A percentile compares a stretch with the other conserved stretches of the same genome.
Conservation (phyloP, 2,888 invertebrate species). For the Ormyrus pomaceus region DNA sequence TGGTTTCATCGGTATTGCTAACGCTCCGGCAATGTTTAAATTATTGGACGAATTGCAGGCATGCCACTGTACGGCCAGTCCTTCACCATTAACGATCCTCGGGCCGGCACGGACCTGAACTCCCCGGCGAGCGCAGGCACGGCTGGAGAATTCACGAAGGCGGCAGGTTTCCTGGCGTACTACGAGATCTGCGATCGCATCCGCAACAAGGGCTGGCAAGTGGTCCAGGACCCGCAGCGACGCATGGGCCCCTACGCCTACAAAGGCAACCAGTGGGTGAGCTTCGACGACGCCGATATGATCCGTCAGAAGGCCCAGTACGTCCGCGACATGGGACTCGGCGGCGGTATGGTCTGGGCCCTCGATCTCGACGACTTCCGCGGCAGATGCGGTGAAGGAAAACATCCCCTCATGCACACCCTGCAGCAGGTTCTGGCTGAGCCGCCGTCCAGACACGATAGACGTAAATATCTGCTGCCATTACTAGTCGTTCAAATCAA, state of each 20-base stretch:
- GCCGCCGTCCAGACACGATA: conserved; percentile 66
- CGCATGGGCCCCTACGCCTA: conserved; percentile 93
- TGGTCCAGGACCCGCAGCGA: conserved; percentile 85
- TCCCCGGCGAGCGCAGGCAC: conserved; percentile 86
- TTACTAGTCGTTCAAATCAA: too few species aligned
- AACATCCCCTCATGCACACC: conserved; percentile 87
- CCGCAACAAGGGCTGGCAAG: conserved; percentile 86
- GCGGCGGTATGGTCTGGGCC: conserved; percentile 95
- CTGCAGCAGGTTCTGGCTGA: conserved; percentile 84
- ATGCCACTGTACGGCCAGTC: conserved; percentile 94
- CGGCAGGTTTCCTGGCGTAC: conserved; percentile 91
- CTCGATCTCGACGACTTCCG: conserved; percentile 92
- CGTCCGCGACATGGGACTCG: conserved; percentile 85
- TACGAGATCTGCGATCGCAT: conserved; percentile 94
- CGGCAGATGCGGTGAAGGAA: conserved; percentile 85
- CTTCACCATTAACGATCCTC: conserved; percentile 79
- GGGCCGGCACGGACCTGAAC: conserved; percentile 80
- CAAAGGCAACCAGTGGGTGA: conserved; percentile 93
- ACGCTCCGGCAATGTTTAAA: too few species aligned
- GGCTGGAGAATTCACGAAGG: conserved; percentile 90
- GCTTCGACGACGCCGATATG: conserved; percentile 89
- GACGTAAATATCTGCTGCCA: conserved; percentile 62
- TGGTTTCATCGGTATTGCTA: too few species aligned
- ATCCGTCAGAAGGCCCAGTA: conserved; percentile 88
- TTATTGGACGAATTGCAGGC: conserved; percentile 60